Base-by-base conservation (phyloP, 1,140 invertebrate species). In the Dinothrombium tinctorium region DNA sequence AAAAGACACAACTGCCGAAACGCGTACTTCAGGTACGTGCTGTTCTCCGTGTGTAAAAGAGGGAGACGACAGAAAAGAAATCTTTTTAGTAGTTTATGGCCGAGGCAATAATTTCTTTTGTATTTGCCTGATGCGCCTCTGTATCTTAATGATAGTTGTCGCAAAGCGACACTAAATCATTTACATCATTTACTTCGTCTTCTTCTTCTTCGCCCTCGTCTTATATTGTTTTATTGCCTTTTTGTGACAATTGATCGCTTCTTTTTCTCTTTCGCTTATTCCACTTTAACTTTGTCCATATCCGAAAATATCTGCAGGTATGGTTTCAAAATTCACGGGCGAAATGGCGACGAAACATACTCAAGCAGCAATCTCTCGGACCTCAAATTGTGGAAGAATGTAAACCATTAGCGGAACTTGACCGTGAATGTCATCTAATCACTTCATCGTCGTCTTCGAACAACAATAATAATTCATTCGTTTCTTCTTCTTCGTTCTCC, bases 251-350 rank as follows among this genome's bases (percentile, higher is more conserved):
- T 19, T 11, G 9, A 22, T 19, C 11, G 19, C 19, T 36, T 36
- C 20, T 6, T 36, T 36, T 7, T 36, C 21, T 20, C 21, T 28
- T n/a, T 1, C n/a, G 8, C 26, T 28, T 28, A 7, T 28, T 28
- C 8, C 26, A 28, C n/a, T 28, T n/a, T n/a, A 32, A 32, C n/a
- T 8, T 7, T 28, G 2, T 14, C 17, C 17, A 6, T 32, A 32
- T 9, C 17, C 29, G 17, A 17, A 17, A 14, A 14, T 32, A 17
- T 8, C 15, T 24, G n/a, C 69, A 95, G 87, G 87, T 95, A 36
- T 94, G 87, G 89, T 95, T 95, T 66, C 87, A 95, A 66, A 95
- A 95, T 59, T 82, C 83, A 17, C 65, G 89, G 36, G 89, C 87
- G 49, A 95, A 95, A 67, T 90, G 84, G 76, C 71, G 89, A n/a